These are phyloP conservation scores for Gymnocephalus cernua DNA, from an alignment of 2,113 vertebrate species.

Conservation along the genomic window DNA sequence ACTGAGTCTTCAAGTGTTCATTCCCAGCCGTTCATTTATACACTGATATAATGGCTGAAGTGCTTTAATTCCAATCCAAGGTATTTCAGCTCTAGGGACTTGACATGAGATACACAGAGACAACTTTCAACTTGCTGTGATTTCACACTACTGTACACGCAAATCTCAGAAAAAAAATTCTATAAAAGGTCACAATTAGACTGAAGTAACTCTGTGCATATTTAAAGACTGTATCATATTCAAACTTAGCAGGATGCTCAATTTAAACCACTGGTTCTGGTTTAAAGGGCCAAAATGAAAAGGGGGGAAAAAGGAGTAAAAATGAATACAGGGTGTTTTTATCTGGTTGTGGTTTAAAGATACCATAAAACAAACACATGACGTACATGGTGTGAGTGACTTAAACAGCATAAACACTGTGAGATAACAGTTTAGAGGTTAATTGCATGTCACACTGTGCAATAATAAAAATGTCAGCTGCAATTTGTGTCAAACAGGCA, in stretches of 20 bases:
- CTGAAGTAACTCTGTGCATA: conserved; percentile 11
- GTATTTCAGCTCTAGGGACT: conserved; percentile 6
- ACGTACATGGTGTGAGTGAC: background rate
- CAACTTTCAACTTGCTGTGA: background rate
- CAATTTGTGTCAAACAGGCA: background rate
- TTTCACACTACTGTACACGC: background rate
- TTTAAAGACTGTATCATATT: conserved; percentile 6
- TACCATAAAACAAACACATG: background rate
- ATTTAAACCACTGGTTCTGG: background rate
- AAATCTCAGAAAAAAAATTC: background rate
- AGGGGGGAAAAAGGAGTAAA: too few species aligned
- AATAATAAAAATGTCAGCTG: background rate
- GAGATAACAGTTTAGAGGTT: conserved; percentile 6
- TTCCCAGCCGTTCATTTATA: background rate
- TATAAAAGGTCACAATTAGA: conserved; percentile 11
- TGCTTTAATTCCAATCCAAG: conserved; percentile 5
- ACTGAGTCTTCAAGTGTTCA: conserved; percentile 6
- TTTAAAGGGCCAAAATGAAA: background rate
- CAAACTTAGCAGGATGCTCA: conserved; percentile 6
- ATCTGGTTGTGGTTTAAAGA: background rate
- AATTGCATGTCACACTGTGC: background rate
- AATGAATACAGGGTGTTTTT: background rate
- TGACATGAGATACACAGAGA: conserved; percentile 13
- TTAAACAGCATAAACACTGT: background rate
- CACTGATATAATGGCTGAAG: conserved; percentile 21